A percentile compares a stretch with the other conserved stretches of the same genome.
Evolutionary conservation across 2,797 vertebrate species (phyloP).

Genomic region (Cyclura pinguis): DNA sequence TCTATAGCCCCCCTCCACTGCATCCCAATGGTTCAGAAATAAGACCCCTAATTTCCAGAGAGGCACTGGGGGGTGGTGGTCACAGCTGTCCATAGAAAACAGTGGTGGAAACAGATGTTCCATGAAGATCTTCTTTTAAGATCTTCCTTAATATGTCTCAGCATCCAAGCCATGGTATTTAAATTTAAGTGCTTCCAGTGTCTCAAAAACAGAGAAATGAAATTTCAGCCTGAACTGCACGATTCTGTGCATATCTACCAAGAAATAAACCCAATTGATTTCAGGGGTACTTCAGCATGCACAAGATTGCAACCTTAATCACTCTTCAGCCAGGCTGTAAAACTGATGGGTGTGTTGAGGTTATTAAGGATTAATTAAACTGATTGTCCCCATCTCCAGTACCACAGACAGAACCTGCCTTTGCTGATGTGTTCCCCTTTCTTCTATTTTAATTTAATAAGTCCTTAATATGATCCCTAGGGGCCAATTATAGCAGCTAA

Average conservation of each 20-base stretch:
- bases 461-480: constrained; percentile 52
- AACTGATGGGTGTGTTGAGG: not conserved
- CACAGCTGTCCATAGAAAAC: too few species aligned
- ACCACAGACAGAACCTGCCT: not conserved
- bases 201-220: not conserved
- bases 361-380: constrained; percentile 19
- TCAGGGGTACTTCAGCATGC: not conserved
- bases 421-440: not conserved
- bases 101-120: too few species aligned
- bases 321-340: not conserved
- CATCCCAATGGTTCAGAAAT: not conserved
- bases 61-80: not conserved
- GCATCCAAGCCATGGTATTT: not conserved
- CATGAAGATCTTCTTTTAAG: too few species aligned
- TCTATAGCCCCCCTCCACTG: not conserved
- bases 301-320: not conserved
- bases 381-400: not conserved
- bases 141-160: too few species aligned
- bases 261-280: too few species aligned
- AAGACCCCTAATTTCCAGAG: not conserved
- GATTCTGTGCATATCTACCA: too few species aligned
- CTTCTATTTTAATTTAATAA: constrained; percentile 22
- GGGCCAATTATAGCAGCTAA: constrained; percentile 54
- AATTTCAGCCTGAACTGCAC: not conserved
- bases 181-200: not conserved